A percentile compares a stretch with the other conserved stretches of the same genome.
These are phyloP conservation scores for Nephila pilipes DNA, from an alignment of 1,140 invertebrate species.

Conservation along the genomic window DNA sequence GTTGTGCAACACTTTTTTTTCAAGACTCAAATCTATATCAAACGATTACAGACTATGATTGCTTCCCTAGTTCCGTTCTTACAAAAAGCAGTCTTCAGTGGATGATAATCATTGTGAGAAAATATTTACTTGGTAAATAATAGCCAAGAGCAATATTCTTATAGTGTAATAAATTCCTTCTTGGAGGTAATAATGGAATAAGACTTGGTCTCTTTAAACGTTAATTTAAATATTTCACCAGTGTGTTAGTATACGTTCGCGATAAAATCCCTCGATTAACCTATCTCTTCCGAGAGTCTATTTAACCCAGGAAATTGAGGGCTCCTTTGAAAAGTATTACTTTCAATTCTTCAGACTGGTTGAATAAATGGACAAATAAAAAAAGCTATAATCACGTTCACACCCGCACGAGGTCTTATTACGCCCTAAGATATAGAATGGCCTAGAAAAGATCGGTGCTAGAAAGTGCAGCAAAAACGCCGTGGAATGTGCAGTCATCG, in stretches of 20 bases:
- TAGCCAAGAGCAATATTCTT: no score
- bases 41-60: no score
- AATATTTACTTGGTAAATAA: no score
- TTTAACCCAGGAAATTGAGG: not conserved
- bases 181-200: no score
- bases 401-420: slow-evolving; percentile 29
- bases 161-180: no score
- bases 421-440: slow-evolving; percentile 46
- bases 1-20: no score
- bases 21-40: no score
- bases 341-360: slow-evolving; percentile 42
- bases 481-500: not conserved
- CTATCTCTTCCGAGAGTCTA: not conserved
- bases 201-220: no score
- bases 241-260: not conserved
- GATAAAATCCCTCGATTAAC: not conserved
- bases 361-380: slow-evolving; percentile 15
- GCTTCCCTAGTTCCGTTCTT: no score
- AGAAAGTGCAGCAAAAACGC: slow-evolving; percentile 34
- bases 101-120: no score
- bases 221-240: not conserved
- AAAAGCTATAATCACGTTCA: slow-evolving; percentile 45
- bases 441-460: slow-evolving; percentile 33
- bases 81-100: no score
- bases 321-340: not conserved